phyloP scores from a whole-genome alignment of 2,113 vertebrate species.

The Brachypteracias leptosomus region DNA sequence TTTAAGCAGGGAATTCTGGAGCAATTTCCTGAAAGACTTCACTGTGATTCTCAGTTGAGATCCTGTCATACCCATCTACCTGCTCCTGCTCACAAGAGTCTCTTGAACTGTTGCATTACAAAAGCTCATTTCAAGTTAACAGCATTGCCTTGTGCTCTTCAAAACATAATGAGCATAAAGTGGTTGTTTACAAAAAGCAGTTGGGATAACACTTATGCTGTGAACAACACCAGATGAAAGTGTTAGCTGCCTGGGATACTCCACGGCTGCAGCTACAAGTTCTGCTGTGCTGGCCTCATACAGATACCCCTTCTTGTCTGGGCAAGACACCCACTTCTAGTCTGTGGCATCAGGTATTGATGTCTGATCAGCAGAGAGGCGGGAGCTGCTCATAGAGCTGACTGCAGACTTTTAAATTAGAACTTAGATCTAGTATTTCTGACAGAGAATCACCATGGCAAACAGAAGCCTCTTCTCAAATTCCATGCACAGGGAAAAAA shows the following conservation, averaged over 20 bases:
- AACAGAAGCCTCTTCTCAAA: not conserved
- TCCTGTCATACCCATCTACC: not conserved
- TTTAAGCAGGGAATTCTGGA: not conserved
- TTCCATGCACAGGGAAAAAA: accelerated
- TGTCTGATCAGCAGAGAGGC: not conserved
- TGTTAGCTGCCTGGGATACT: not conserved
- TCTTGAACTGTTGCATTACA: not conserved
- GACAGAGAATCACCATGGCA: not conserved
- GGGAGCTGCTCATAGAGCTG: not conserved
- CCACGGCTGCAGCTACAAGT: not conserved
- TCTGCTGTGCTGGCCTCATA: not conserved
- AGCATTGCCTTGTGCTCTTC: not conserved
- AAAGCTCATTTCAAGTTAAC: not conserved
- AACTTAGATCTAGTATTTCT: not conserved
- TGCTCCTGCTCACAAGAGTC: not conserved
- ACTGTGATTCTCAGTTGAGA: not conserved
- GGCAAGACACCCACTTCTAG: too few relatives aligned
- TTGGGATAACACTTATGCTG: not conserved
- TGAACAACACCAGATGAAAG: not conserved
- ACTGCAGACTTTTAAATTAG: not conserved
- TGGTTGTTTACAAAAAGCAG: not conserved
- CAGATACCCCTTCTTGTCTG: not conserved
- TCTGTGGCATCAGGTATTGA: not conserved
- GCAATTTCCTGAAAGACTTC: not conserved
- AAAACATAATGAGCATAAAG: not conserved